Percentiles rank a stretch among this genome's conserved stretches.
These are phyloP conservation scores for Eumeta japonica DNA, from an alignment of 1,140 invertebrate species.

Conservation along the genomic window DNA sequence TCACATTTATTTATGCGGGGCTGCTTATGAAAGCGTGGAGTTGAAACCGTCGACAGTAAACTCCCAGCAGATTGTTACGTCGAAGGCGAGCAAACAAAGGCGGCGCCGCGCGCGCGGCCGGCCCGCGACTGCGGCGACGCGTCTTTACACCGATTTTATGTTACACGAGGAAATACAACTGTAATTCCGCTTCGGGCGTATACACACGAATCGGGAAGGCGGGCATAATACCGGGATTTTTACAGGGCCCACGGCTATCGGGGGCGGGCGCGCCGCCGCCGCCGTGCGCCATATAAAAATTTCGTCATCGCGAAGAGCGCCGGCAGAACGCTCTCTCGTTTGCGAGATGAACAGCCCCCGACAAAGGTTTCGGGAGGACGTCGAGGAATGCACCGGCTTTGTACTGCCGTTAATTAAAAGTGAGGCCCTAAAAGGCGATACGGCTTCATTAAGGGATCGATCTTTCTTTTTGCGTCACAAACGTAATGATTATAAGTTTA, in stretches of 20 bases:
- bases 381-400: too few species aligned
- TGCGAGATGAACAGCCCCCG: conserved; percentile 47
- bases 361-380: too few species aligned
- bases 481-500: too few species aligned
- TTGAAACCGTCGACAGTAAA: conserved; percentile 32
- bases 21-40: conserved; percentile 30
- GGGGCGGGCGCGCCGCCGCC: conserved; percentile 50
- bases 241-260: conserved; percentile 44
- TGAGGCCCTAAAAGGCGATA: too few species aligned
- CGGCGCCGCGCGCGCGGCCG: conserved; percentile 21
- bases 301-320: conserved; percentile 46
- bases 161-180: conserved; percentile 41
- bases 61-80: conserved; percentile 40
- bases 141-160: conserved; percentile 46
- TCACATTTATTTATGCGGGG: conserved; percentile 22
- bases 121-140: conserved; percentile 21
- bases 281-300: conserved; percentile 56
- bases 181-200: conserved; percentile 47
- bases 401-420: too few species aligned
- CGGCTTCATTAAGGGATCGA: too few species aligned
- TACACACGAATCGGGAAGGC: conserved; percentile 42
- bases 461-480: too few species aligned
- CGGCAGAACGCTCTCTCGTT: conserved; percentile 55
- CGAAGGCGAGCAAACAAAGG: conserved; percentile 36
- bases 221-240: conserved; percentile 36